phyloP scores from a whole-genome alignment of 2,113 vertebrate genomes.

The Natator depressus region DNA sequence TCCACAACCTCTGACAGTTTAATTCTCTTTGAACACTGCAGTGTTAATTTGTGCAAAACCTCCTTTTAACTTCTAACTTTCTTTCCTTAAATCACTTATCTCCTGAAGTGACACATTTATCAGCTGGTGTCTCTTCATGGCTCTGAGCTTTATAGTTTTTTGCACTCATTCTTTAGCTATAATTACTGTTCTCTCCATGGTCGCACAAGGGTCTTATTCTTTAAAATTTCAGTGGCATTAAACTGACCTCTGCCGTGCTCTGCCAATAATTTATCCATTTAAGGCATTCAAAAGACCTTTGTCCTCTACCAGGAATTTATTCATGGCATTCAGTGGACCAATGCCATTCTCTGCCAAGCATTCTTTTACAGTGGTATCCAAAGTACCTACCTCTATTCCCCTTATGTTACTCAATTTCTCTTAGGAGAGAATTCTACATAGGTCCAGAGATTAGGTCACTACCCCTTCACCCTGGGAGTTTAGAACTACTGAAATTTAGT shows the following conservation, averaged over 20 bases:
- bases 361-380: not conserved
- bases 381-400: not conserved
- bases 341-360: too few species aligned
- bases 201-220: not conserved
- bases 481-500: not conserved
- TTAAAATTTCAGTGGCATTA: not conserved
- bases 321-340: too few species aligned
- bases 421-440: not conserved
- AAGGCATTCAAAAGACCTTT: too few species aligned
- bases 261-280: too few species aligned
- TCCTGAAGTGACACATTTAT: not conserved
- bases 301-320: too few species aligned
- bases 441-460: not conserved
- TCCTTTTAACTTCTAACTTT: not conserved
- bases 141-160: not conserved
- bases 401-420: not conserved
- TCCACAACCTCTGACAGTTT: not conserved
- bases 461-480: not conserved
- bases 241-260: too few species aligned
- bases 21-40: not conserved
- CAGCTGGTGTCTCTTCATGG: not conserved
- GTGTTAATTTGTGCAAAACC: not conserved
- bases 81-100: not conserved
- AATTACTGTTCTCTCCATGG: not conserved
- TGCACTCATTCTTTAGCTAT: not conserved